Percentiles rank a stretch among this genome's conserved stretches.
phyloP scores from a whole-genome alignment of 2,797 vertebrate species.

The Leptoclinus maculatus region DNA sequence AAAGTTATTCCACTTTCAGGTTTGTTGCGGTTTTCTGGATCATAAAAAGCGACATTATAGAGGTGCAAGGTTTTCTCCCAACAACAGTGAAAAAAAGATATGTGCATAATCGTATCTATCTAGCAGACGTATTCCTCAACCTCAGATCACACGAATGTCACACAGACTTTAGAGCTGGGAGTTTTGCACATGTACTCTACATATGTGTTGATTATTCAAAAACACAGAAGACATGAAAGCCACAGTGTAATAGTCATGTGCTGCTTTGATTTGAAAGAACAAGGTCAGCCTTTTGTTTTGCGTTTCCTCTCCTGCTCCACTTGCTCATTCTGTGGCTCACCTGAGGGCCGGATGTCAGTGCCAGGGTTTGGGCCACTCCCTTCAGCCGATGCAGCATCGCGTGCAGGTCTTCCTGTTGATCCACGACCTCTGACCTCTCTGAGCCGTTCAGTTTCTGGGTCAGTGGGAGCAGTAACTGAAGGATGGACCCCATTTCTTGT shows the following conservation, averaged over 20 bases:
- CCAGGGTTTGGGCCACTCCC: slow-evolving; percentile 72
- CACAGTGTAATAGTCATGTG: too few species aligned
- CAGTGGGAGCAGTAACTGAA: slow-evolving; percentile 74
- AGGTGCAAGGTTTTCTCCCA: too few species aligned
- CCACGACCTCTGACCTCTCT: slow-evolving; percentile 13
- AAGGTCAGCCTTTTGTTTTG: slow-evolving; percentile 39
- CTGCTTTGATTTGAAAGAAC: slow-evolving; percentile 31
- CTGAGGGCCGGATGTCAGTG: slow-evolving; percentile 63
- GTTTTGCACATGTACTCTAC: too few species aligned
- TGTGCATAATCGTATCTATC: too few species aligned
- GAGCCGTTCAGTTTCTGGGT: slow-evolving; percentile 49
- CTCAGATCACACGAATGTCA: too few species aligned
- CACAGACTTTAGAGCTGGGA: too few species aligned
- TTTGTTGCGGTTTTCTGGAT: background rate
- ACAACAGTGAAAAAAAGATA: too few species aligned
- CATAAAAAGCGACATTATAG: too few species aligned
- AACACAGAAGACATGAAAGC: too few species aligned
- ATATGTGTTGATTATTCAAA: too few species aligned
- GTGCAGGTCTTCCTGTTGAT: slow-evolving; percentile 65
- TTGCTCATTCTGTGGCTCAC: slow-evolving; percentile 60
- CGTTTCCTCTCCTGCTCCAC: slow-evolving; percentile 10
- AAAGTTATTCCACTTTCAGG: background rate
- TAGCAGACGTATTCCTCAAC: too few species aligned
- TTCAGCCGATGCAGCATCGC: slow-evolving; percentile 73
- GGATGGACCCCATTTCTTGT: slow-evolving; percentile 71